Base-by-base conservation (phyloP, 92 coral and sea anemone species). In the Epizoanthus ramosus region DNA sequence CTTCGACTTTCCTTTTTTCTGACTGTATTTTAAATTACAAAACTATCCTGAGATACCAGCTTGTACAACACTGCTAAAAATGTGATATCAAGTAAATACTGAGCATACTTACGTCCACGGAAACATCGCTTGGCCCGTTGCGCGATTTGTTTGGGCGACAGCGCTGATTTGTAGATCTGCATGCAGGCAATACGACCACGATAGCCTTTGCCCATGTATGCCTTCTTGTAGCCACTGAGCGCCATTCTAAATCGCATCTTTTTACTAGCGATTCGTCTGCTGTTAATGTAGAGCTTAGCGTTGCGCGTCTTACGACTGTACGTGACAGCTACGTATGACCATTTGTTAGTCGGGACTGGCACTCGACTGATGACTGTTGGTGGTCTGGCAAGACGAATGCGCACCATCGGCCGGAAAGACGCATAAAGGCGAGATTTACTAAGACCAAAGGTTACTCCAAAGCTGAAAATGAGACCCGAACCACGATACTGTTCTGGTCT, bases 151-250 rank as follows among this genome's bases (percentile, higher is more conserved):
- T 81, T 74, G 9, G 66, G 63, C 7, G 83, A 73, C 43, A 87
- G 52, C 22, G 87, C 77, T 8, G 77, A 64, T 21, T 74, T 66
- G 45, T 65, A 87, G 25, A 87, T 82, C 73, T 87, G 90, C 43
- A 87, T 35, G 66, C 90, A 87, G 2, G 87, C 68, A 64, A 87
- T 87, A 21, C 64, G 54, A 31, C 90, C 90, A 18, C 81, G 81
- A 47, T 57, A 75, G 8, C 81, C 69, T 31, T 23, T 33, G 18
- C 81, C 81, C 43, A 75, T 58, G 33, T 59, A 35, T 3, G 54
- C 81, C 56, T 59, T 75, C 37, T 59, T 75, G 50, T 17, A 16
- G 19, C 68, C 81, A 75, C 81, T 13, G 2, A 59, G 81, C 3
- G 23, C 10, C 33, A 75, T 19, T 39, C 54, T 59, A 15, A 16